Evolutionary conservation across 2,113 vertebrate species (phyloP).

Genomic region (Saguinus midas): DNA sequence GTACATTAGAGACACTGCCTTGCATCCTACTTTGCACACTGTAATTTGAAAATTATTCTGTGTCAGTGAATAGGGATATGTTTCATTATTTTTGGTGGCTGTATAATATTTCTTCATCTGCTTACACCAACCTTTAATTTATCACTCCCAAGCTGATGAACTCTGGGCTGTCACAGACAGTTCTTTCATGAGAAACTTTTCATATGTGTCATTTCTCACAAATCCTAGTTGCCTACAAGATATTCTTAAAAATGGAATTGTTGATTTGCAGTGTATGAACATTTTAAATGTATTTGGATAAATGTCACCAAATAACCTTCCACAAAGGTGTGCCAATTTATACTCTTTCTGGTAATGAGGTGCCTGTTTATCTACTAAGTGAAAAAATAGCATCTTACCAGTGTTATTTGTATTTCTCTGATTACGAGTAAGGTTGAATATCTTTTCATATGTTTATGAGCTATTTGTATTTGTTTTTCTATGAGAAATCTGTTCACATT

Average conservation of each 20-base stretch:
- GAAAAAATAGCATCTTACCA: neutral
- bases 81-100: neutral
- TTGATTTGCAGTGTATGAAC: neutral
- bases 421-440: constrained; percentile 2
- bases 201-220: neutral
- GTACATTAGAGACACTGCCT: neutral
- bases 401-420: constrained; percentile 25
- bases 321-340: neutral
- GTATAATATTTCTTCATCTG: neutral
- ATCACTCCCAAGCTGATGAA: neutral
- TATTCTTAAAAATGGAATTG: neutral
- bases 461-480: constrained; percentile 52
- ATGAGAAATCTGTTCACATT: constrained; percentile 58
- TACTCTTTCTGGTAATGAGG: neutral
- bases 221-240: neutral
- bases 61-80: neutral
- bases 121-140: neutral
- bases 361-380: neutral
- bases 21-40: neutral
- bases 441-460: constrained; percentile 55
- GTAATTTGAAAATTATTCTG: neutral
- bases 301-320: neutral
- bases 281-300: constrained; percentile 8
- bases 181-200: neutral
- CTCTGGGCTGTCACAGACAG: neutral